phyloP scores from a whole-genome alignment of 2,113 vertebrate genomes.

The Clinocottus analis region DNA sequence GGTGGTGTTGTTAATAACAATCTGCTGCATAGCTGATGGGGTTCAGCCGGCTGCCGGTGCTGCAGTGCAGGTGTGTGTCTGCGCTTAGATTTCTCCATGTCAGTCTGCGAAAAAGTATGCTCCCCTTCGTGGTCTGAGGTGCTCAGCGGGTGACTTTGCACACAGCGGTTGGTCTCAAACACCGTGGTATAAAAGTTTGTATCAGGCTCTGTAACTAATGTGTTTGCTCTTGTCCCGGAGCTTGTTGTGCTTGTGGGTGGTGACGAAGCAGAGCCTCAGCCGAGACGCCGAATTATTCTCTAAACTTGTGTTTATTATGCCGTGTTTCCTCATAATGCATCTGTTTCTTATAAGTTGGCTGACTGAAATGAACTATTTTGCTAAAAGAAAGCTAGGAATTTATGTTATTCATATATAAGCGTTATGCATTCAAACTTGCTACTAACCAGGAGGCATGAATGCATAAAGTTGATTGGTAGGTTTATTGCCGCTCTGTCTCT shows the following conservation, averaged over 20 bases:
- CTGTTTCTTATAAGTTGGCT: background rate
- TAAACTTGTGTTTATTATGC: background rate
- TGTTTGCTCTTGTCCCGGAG: background rate
- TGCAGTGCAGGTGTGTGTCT: conserved; percentile 14
- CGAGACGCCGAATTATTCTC: background rate
- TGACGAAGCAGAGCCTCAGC: background rate
- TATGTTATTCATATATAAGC: conserved; percentile 44
- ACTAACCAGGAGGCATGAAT: conserved; percentile 43
- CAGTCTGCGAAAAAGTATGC: background rate
- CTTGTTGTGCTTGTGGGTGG: background rate
- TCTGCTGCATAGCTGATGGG: conserved; percentile 1
- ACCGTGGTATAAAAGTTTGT: background rate
- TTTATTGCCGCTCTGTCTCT: conserved; percentile 30
- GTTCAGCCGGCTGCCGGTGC: background rate
- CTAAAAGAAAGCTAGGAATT: conserved; percentile 9
- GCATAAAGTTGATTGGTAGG: conserved; percentile 39
- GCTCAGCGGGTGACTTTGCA: conserved; percentile 1
- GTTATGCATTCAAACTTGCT: conserved; percentile 27
- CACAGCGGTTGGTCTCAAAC: conserved; percentile 1
- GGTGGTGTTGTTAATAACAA: background rate
- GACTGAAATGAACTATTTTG: background rate
- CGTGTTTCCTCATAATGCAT: background rate
- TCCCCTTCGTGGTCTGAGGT: conserved; percentile 11
- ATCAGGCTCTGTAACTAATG: background rate
- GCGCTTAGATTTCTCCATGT: background rate